phyloP scores from a whole-genome alignment of 2,113 vertebrate species.

The Raphicerus campestris region DNA sequence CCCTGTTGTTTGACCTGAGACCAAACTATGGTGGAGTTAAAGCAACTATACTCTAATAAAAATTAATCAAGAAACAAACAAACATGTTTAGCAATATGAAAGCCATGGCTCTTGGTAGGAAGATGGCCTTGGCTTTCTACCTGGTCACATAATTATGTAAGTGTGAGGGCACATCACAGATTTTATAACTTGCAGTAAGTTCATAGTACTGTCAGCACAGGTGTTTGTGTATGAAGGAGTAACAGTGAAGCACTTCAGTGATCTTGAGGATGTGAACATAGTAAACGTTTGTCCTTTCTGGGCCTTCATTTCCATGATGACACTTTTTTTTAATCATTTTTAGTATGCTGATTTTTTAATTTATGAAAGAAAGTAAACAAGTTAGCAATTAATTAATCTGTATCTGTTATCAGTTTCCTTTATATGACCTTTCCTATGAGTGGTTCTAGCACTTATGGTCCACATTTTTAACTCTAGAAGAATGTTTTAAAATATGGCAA shows the following conservation, averaged over 20 bases:
- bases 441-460: not conserved
- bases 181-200: not conserved
- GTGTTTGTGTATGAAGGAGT: not conserved
- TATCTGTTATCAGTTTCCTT: not conserved
- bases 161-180: accelerated
- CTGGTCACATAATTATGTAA: not conserved
- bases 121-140: not conserved
- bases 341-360: not conserved
- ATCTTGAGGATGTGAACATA: not conserved
- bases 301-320: not conserved
- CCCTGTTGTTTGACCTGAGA: not conserved
- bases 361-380: not conserved
- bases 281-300: not conserved
- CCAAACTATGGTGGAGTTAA: not conserved
- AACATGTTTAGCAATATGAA: not conserved
- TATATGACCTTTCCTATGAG: not conserved
- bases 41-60: not conserved
- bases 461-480: not conserved
- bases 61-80: not conserved
- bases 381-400: not conserved
- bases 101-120: not conserved
- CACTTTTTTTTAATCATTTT: not conserved
- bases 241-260: not conserved
- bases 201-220: not conserved
- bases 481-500: not conserved